Percentiles rank a stretch among this genome's conserved stretches.
phyloP scores from a whole-genome alignment of 2,888 invertebrate species.

The Brachypterus glaber region DNA sequence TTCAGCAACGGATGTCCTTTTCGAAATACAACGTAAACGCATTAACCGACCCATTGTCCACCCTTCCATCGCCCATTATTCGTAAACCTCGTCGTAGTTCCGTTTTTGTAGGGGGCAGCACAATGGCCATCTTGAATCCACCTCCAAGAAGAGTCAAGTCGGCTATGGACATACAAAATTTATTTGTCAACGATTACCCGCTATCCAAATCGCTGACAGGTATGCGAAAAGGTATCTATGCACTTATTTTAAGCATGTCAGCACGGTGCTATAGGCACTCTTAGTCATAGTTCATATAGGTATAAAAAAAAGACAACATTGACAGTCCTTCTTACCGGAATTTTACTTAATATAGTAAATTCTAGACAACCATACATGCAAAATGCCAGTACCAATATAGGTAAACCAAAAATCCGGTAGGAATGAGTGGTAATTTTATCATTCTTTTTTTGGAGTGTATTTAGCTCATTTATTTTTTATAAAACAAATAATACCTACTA shows the following conservation, averaged over 20 bases:
- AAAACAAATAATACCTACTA: no score
- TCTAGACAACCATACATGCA: no score
- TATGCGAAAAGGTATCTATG: conserved; percentile 22
- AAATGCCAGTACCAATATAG: no score
- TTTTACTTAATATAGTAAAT: no score
- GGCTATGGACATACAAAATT: conserved; percentile 73
- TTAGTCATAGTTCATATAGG: no score
- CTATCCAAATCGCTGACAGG: conserved; percentile 26
- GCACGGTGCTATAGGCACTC: conserved; percentile 8
- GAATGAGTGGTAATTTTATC: no score
- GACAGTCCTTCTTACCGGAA: no score
- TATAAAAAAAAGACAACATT: no score
- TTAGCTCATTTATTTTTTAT: no score
- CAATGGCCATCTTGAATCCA: conserved; percentile 56
- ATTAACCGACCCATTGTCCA: conserved; percentile 44
- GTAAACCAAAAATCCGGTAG: no score
- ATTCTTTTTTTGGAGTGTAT: no score
- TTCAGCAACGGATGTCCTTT: conserved; percentile 59
- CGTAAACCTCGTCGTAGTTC: conserved; percentile 66
- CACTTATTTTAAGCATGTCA: conserved; percentile 1
- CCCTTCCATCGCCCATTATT: conserved; percentile 37
- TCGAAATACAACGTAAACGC: conserved; percentile 60
- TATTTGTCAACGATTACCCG: conserved; percentile 47
- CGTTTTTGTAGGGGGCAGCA: conserved; percentile 68
- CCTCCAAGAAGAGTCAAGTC: conserved; percentile 71